These are phyloP conservation scores for Ptychochromis oligacanthus DNA, from an alignment of 2,113 vertebrate genomes.

Conservation along the genomic window DNA sequence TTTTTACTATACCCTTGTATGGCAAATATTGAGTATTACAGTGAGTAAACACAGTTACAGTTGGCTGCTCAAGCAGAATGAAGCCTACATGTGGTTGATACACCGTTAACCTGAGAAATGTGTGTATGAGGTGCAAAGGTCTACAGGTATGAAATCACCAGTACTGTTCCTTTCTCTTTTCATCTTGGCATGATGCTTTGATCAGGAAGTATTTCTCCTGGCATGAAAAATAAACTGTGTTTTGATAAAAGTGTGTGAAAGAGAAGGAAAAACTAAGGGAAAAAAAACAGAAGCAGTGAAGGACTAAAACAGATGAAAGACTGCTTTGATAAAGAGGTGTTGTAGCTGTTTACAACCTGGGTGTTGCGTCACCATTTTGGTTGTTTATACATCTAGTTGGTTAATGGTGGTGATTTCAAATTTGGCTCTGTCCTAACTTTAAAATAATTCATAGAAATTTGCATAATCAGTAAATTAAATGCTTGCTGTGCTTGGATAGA, in stretches of 20 bases:
- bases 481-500: background rate
- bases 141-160: background rate
- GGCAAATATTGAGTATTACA: conserved; percentile 14
- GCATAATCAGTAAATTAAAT: background rate
- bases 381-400: background rate
- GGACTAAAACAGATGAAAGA: background rate
- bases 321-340: background rate
- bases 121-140: background rate
- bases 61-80: conserved; percentile 15
- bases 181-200: background rate
- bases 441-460: background rate
- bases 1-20: background rate
- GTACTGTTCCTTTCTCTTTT: background rate
- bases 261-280: background rate
- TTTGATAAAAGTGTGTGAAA: background rate
- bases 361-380: background rate
- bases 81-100: background rate
- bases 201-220: background rate
- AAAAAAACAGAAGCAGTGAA: background rate
- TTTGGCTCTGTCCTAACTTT: background rate
- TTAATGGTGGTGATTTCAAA: background rate
- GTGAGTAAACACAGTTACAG: conserved; percentile 16
- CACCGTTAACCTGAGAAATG: background rate
- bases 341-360: background rate
- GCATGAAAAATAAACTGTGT: background rate